Evolutionary conservation across 2,113 vertebrate genomes (phyloP), one percentile per base, ranked within the genome.

Genomic region (Bambusicola thoracicus): DNA sequence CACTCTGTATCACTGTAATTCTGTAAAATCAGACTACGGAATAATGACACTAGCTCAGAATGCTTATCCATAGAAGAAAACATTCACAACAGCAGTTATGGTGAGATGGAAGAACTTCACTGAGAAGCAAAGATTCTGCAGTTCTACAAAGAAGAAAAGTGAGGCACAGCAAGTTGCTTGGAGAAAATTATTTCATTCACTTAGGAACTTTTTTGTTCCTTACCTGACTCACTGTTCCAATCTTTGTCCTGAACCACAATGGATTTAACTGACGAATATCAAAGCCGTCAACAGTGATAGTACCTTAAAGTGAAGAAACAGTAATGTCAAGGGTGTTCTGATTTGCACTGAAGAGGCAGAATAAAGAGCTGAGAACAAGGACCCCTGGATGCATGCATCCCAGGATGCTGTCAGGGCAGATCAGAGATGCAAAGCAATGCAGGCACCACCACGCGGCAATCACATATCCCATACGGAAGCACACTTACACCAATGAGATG

Each of bases 151-250:
- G 19, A 59, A 66, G 21, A 59, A 61, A 81, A 91, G 34, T 6
- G 15, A 91, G 32, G 27, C 49, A 91, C 27, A 75, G n/a, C 25
- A 74, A 62, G 38, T 3, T 46, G 15, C 72, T 90, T 17, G 65
- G 27, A 69, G 53, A 82, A 36, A 63, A 62, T 69, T 72, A 74
- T n/a, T 87, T 82, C 6, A 72, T 56, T 51, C 34, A 65, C 13
- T 61, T 74, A 34, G 8, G 68, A 62, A 36, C 14, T 61, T 78
- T 62, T 77, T 65, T 6, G 32, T 36, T 79, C 70, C 92, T 97
- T 97, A 99, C 99, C 99, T 99, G 99, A 97, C 98, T 99, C 89
- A 99, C 99, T 40, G 98, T 99, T 93, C 99, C 99, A 80, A 99
- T 98, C 94, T 98, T 98, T 92, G 97, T 97, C 85, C 99, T 98